Percentiles rank a stretch among this genome's conserved stretches.
Conservation (phyloP, 2,888 invertebrate species). For the Phyllotreta cruciferae region DNA sequence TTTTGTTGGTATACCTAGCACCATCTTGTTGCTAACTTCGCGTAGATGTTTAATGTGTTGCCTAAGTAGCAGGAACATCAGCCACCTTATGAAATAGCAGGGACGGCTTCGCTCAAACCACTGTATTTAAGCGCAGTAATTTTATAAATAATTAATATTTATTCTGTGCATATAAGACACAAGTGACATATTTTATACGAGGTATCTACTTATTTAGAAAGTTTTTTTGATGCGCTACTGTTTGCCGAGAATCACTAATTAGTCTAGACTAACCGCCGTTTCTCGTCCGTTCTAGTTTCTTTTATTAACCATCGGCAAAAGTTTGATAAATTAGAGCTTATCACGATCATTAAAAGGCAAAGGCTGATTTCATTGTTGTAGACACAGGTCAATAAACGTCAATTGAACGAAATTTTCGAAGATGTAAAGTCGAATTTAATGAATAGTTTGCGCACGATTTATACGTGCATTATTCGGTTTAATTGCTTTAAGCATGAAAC, state of each 20-base stretch:
- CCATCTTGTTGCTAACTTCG: too few relatives aligned
- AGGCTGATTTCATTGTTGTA: neutral
- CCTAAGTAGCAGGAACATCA: too few relatives aligned
- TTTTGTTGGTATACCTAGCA: too few relatives aligned
- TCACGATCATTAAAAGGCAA: constrained; percentile 2
- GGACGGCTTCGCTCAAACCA: too few relatives aligned
- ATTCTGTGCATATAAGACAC: too few relatives aligned
- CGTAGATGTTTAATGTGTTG: too few relatives aligned
- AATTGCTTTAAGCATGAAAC: too few relatives aligned
- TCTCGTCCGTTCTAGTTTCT: neutral
- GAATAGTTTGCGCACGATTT: neutral
- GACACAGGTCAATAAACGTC: constrained; percentile 5
- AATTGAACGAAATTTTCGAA: constrained; percentile 4
- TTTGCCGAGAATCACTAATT: neutral
- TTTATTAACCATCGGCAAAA: neutral
- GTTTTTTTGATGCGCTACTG: neutral
- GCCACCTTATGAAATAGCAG: too few relatives aligned
- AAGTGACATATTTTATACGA: neutral
- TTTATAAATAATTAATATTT: constrained; percentile 21
- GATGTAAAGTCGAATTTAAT: neutral
- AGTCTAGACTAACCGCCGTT: constrained; percentile 1
- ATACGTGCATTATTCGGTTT: too few relatives aligned
- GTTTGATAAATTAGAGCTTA: constrained; percentile 3
- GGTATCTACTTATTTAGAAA: neutral
- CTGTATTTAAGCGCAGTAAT: too few relatives aligned